Evolutionary conservation across 2,888 invertebrate genomes (phyloP), one percentile per base, ranked within the genome.

Genomic region (Marasmarcha lunaedactyla): DNA sequence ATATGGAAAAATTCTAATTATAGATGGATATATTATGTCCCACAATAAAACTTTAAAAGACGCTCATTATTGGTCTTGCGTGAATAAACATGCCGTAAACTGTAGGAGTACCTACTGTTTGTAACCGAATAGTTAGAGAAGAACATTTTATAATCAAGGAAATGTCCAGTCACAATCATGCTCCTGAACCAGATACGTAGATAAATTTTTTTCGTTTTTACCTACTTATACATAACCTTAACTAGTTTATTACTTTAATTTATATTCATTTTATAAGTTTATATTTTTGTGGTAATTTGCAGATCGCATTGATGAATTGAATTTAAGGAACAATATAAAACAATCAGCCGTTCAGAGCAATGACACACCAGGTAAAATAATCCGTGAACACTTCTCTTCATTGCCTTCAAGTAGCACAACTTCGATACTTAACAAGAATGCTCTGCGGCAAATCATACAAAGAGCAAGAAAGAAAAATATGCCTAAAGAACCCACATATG

Each of bases 141-240:
- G 35, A 35, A 35, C 35, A 35, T 35, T n/a, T 35, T 35, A 35
- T 35, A 35, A 35, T 35, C 35, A 35, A 35, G 13, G 35, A 35
- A 35, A 43, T 41, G 36, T 41, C 34, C 39, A 41, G 41, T 36
- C 35, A 13, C 26, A 37, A 34, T 37, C 37, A 35, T 37, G 11
- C 37, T 44, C 41, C 39, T 39, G 34, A 30, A 40, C 41, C 35
- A 34, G 15, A 13, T 39, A 30, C 36, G 41, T 36, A 33, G 39
- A 14, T 39, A n/a, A n/a, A n/a, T n/a, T n/a, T n/a, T n/a, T n/a
- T n/a, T n/a, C n/a, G n/a, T n/a, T n/a, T n/a, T n/a, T n/a, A n/a
- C n/a, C n/a, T n/a, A n/a, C n/a, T n/a, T n/a, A n/a, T n/a, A n/a
- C n/a, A n/a, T n/a, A n/a, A n/a, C n/a, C n/a, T n/a, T n/a, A n/a